Base-by-base conservation (phyloP, 2,797 vertebrate species). In the Karalla daura region DNA sequence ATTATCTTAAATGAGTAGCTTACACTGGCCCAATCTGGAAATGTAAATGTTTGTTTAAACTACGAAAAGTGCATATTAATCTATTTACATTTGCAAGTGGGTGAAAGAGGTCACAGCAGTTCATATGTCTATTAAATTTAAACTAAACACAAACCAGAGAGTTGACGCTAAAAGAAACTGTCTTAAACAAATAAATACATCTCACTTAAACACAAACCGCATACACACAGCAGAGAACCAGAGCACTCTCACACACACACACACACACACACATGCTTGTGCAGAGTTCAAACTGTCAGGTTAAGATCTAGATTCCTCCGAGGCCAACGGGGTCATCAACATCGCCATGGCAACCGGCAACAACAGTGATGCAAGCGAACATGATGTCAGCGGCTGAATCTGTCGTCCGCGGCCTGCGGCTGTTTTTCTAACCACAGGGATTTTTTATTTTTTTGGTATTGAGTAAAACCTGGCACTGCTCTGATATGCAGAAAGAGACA, bases 301-400 rank as follows among this genome's bases (percentile, higher is more conserved):
- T 52, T 47, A 71, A 52, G 23, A 63, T 65, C 35, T 25, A 35
- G 8, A 50, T 49, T 47, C 17, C 20, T 7, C 46, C 35, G 27
- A 35, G 72, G 33, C 40, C 68, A 51, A 23, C 0, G 5, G 54
- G 76, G 76, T 81, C 70, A 72, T 70, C 62, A 4, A 20, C 7
- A 20, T 87, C 63, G n/a, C 73, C 81, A 64, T 65, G 75, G 87
- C n/a, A 74, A 88, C 87, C 15, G 15, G 62, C 70, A 80, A 86
- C 76, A 89, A n/a, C 86, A 83, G 67, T 71, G 78, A 88, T 71
- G 80, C 73, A 83, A 85, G 74, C 37, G 1, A 12, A 60, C 43
- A 74, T 88, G 82, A 90, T 70, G 83, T 85, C 78, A 86, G 33
- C 32, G 43, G 62, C 68, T 81, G 67, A 83, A 89, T 86, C 71